phyloP scores from a whole-genome alignment of 2,797 vertebrate genomes.

The Protosalanx chinensis region DNA sequence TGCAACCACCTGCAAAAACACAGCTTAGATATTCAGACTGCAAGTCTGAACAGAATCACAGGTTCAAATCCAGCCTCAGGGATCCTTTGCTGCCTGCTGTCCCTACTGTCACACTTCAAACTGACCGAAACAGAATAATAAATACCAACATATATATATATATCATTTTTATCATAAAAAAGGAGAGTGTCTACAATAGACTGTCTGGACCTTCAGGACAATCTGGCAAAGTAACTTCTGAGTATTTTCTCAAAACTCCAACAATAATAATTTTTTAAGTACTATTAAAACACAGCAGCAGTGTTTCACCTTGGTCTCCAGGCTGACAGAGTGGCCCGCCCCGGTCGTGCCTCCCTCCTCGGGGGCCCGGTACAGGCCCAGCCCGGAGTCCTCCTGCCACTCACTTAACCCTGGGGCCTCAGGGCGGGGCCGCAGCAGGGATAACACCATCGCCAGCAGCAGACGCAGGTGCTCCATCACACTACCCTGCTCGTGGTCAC shows the following conservation, averaged over 20 bases:
- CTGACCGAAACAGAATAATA: background rate
- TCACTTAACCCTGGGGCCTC: slow-evolving; percentile 54
- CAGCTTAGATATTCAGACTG: too few species aligned
- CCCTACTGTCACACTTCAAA: too few species aligned
- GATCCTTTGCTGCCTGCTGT: too few species aligned
- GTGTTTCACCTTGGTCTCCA: slow-evolving; percentile 61
- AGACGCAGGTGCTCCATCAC: slow-evolving; percentile 85
- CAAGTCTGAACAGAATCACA: too few species aligned
- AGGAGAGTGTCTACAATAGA: too few species aligned
- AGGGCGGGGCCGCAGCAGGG: slow-evolving; percentile 50
- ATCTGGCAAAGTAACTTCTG: too few species aligned
- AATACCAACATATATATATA: background rate
- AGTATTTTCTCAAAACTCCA: too few species aligned
- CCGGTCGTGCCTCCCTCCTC: slow-evolving; percentile 57
- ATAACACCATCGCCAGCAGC: slow-evolving; percentile 73
- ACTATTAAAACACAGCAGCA: too few species aligned
- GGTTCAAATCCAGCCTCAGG: too few species aligned
- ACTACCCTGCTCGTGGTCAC: slow-evolving; percentile 82
- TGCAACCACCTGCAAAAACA: slow-evolving; percentile 76
- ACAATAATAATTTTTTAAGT: too few species aligned
- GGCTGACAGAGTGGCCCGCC: slow-evolving; percentile 24
- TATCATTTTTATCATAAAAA: too few species aligned
- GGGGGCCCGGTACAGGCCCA: slow-evolving; percentile 67
- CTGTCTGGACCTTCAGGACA: too few species aligned
- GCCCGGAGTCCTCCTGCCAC: slow-evolving; percentile 69